Conservation (phyloP, 2,797 vertebrate genomes). For the Eidolon dupreanum region DNA sequence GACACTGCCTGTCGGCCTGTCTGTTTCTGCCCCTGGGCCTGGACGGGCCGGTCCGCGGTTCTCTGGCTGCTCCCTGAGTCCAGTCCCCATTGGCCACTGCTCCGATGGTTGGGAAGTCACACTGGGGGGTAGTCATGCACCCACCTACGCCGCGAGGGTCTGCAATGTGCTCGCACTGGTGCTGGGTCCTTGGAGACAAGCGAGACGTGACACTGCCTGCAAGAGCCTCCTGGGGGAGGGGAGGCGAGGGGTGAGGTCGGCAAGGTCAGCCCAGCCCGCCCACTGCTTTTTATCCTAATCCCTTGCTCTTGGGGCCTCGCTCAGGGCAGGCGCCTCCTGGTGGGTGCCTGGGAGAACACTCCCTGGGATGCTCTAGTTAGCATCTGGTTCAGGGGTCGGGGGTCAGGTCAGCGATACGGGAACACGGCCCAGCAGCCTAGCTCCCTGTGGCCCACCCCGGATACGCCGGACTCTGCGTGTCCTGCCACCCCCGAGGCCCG, state of each 20-base stretch:
- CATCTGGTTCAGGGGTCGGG: background rate
- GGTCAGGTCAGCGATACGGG: background rate
- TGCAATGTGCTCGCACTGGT: background rate
- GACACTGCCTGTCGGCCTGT: background rate
- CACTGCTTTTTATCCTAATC: background rate
- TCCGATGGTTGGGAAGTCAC: too few relatives aligned
- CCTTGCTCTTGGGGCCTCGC: background rate
- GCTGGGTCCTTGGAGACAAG: background rate
- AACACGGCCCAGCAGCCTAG: background rate
- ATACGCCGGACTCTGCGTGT: background rate
- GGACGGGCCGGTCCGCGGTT: background rate
- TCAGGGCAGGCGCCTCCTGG: background rate
- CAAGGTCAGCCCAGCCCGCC: background rate
- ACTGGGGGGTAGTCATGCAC: accelerated
- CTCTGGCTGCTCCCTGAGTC: background rate
- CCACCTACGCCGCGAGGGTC: background rate
- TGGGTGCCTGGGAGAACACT: background rate
- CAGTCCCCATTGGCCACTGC: background rate
- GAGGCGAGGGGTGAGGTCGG: background rate
- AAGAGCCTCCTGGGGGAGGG: background rate
- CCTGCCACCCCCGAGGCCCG: background rate
- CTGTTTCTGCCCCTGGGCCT: background rate
- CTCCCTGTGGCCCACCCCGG: background rate
- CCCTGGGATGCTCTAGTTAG: background rate
- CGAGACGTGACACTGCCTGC: background rate